Evolutionary conservation across 30 jellyfish, hydroid and myxozoan genomes (phyloP).

Genomic region (Chrysaora quinquecirrha): DNA sequence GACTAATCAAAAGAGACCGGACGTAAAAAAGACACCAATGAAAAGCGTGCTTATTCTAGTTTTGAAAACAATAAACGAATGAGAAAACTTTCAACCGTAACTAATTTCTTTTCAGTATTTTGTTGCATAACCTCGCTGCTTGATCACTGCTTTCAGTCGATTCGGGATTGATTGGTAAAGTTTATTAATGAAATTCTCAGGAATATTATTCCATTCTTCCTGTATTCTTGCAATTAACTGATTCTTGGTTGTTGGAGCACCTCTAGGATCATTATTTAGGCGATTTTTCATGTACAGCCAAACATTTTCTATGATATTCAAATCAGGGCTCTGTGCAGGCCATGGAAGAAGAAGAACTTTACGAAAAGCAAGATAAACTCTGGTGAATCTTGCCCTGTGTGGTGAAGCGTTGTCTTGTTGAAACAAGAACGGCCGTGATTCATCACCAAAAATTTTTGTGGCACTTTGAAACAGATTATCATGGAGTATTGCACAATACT

Average conservation of each 20-base stretch:
- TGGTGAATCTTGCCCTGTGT: constrained; percentile 19
- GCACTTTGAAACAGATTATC: background rate
- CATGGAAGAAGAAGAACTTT: constrained; percentile 30
- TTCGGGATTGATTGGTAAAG: constrained; percentile 12
- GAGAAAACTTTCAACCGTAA: too few relatives aligned
- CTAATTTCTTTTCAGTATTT: background rate
- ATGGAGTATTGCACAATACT: background rate
- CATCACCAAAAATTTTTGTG: background rate
- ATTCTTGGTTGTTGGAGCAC: constrained; percentile 24
- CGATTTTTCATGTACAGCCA: constrained; percentile 1
- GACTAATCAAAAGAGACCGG: too few relatives aligned
- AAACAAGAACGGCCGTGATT: background rate
- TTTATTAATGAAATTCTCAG: background rate
- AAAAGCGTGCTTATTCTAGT: too few relatives aligned
- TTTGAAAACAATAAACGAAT: too few relatives aligned
- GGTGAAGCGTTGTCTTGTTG: constrained; percentile 42
- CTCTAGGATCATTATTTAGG: constrained; percentile 10
- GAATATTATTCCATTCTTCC: constrained; percentile 29
- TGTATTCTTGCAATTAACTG: constrained; percentile 1
- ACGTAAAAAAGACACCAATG: too few relatives aligned
- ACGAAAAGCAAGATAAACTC: background rate
- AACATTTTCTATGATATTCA: constrained; percentile 41
- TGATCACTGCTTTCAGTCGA: background rate
- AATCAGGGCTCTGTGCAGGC: too few relatives aligned
- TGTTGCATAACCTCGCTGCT: background rate